Base-by-base conservation (phyloP, 2,888 invertebrate genomes). In the Boloria selene region DNA sequence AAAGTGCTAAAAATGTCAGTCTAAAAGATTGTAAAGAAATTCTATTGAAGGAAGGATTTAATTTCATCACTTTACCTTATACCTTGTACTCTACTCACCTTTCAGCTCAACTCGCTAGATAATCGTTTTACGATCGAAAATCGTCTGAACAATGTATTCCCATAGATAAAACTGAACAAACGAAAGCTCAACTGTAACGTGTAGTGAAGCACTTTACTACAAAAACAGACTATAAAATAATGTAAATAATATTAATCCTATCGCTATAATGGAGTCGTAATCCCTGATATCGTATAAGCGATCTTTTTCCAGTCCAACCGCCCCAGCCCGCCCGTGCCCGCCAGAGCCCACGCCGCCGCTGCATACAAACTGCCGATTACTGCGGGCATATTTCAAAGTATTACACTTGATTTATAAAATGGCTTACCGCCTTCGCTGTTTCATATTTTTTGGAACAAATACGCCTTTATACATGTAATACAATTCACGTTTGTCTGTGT, bases 311-410 rank as follows among this genome's bases (percentile, higher is more conserved):
- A 51, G 10, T 17, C 49, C 49, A 17, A 7, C 54, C 68, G 42
- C 53, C 13, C 51, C 54, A 69, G 70, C 73, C 67, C 60, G 51
- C 67, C 31, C 62, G 62, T 47, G 61, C 52, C 65, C 68, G 42
- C 53, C 51, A 59, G 56, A 70, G 70, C 73, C 67, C 60, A 50
- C 67, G 64, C 50, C 65, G 67, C 71, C 72, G 55, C 75, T 72
- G 85, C 79, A 86, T 86, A 86, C 84, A 86, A 86, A 86, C 86
- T 73, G 84, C 84, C 78, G 72, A 77, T 84, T 85, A 85, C 80
- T 80, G 80, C 78, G 73, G 69, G 82, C 84, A 86, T 85, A 84
- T 82, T 82, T 86, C 85, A 85, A 79, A 81, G 74, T 79, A 85
- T 86, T 86, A 86, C 79, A 78, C 74, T 79, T 85, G 85, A 85